Evolutionary conservation across 2,797 vertebrate genomes (phyloP).

Genomic region (Danio kyathit): DNA sequence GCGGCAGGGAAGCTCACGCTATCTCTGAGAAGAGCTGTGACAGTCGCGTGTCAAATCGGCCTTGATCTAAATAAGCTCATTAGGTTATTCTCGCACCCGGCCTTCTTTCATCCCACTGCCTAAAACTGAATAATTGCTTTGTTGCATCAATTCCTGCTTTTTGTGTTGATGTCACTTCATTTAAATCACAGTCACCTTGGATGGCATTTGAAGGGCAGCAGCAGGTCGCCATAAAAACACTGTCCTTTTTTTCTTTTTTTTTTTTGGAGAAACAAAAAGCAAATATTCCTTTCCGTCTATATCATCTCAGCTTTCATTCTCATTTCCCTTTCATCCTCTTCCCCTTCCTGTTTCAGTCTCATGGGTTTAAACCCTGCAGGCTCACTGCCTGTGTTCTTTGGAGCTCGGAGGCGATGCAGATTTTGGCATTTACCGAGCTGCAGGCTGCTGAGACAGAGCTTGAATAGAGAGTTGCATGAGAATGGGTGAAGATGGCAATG

Average conservation of each 20-base stretch:
- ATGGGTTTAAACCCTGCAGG: conserved; percentile 53
- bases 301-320: conserved; percentile 13
- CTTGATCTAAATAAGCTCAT: conserved; percentile 41
- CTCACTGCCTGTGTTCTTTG: conserved; percentile 63
- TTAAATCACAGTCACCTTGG: conserved; percentile 15
- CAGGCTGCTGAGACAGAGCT: conserved; percentile 56
- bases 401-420: conserved; percentile 69
- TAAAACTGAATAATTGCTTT: conserved; percentile 15
- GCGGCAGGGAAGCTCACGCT: not conserved
- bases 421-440: conserved; percentile 73
- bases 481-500: conserved; percentile 66
- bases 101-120: conserved; percentile 5
- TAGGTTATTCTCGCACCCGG: conserved; percentile 35
- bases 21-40: conserved; percentile 9
- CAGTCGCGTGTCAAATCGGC: conserved; percentile 40
- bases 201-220: conserved; percentile 35
- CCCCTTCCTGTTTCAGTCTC: conserved; percentile 45
- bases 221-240: not conserved
- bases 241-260: not conserved
- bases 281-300: conserved; percentile 13
- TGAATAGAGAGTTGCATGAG: conserved; percentile 3
- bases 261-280: conserved; percentile 30
- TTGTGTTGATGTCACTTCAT: conserved; percentile 32
- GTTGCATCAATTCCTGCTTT: conserved; percentile 26
- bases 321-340: conserved; percentile 6